Base-by-base conservation (phyloP, 2,797 vertebrate species). In the Pantherophis alleghaniensis region DNA sequence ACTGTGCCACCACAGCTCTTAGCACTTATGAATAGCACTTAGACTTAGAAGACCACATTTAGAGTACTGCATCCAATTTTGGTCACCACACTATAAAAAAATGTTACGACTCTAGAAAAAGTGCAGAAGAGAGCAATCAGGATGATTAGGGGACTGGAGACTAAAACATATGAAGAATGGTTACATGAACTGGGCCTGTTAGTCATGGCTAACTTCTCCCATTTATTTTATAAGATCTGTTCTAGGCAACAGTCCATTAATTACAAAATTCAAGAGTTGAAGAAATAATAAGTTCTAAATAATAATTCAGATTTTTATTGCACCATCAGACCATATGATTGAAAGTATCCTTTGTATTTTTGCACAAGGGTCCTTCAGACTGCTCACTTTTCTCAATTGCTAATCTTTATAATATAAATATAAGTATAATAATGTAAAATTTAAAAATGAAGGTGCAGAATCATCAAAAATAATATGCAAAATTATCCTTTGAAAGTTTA, bases 381-480 rank as follows among this genome's bases (percentile, higher is more conserved):
- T 53, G 14, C 26, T 51, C 5, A 20, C 55, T 79, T 69, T 88
- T 86, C 53, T 79, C 55, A 59, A 51, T 79, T 79, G 18, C 16
- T 55, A 47, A 24, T 37, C 55, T 56, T 88, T 79, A 37, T 79
- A 53, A 59, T 47, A 83, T 83, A 79, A 79, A 22, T 42, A 87
- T 20, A 18, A 5, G 56, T 28, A 61, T 66, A 53, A 60, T 79
- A 20, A 88, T 88, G 53, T 60, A 88, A 91, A 69, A 59, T n/a
- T 91, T 88, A 24, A 88, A 91, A 88, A 74, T 6, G 24, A 55
- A 88, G 10, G 13, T 83, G 60, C n/a, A 57, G 28, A 69, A 88
- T 55, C 88, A 90, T 92, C 22, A 90, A 93, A 88, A 63, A 57
- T 7, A n/a, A 79, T 74, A 86, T 91, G 66, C 60, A 90, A 88